These are phyloP conservation scores for Synanthedon myopaeformis DNA, from an alignment of 2,888 invertebrate species.

Conservation along the genomic window DNA sequence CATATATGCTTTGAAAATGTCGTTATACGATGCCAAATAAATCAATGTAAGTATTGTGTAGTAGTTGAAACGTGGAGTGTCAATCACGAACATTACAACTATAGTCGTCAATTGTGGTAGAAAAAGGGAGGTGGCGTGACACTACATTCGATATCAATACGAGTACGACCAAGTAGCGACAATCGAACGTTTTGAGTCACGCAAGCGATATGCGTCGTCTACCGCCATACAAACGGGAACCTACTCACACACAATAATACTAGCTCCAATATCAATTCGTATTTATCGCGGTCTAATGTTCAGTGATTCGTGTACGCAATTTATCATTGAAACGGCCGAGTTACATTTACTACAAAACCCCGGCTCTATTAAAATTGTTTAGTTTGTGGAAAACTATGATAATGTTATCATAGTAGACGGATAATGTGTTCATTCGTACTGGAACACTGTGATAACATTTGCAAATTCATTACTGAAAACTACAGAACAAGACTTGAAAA, in stretches of 20 bases:
- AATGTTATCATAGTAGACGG: slow-evolving; percentile 30
- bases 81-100: slow-evolving; percentile 33
- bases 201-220: slow-evolving; percentile 25
- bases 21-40: too few species aligned
- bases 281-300: neutral
- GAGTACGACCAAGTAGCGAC: slow-evolving; percentile 35
- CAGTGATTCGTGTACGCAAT: neutral
- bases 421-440: neutral
- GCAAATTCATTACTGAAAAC: too few species aligned
- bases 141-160: slow-evolving; percentile 46
- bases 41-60: slow-evolving; percentile 2
- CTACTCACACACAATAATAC: neutral
- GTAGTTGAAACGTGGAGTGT: slow-evolving; percentile 11
- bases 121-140: slow-evolving; percentile 17
- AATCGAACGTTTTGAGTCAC: slow-evolving; percentile 43
- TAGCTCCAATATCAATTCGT: neutral
- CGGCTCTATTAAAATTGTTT: neutral
- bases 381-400: slow-evolving; percentile 24
- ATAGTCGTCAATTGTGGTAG: neutral
- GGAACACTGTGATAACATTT: too few species aligned
- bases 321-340: neutral
- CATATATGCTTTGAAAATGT: too few species aligned
- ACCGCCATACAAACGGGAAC: slow-evolving; percentile 9
- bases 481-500: too few species aligned
- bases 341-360: neutral